A percentile compares a stretch with the other conserved stretches of the same genome.
These are phyloP conservation scores for Prinia subflava DNA, from an alignment of 2,113 vertebrate species.

Conservation along the genomic window DNA sequence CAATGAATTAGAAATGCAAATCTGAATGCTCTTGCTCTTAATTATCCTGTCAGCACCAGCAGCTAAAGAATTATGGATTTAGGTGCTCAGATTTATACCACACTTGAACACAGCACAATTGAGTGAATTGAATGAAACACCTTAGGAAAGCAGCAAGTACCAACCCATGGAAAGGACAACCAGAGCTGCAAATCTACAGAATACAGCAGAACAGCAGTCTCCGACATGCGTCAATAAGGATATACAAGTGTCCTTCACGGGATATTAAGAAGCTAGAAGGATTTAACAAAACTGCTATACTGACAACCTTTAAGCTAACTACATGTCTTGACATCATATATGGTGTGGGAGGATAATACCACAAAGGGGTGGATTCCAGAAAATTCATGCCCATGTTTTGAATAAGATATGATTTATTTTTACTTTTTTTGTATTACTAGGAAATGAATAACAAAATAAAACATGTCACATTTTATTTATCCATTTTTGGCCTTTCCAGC, in stretches of 20 bases:
- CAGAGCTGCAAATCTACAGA: neutral
- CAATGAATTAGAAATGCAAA: slow-evolving; percentile 14
- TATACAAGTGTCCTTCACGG: slow-evolving; percentile 11
- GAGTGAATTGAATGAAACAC: neutral
- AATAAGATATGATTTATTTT: slow-evolving; percentile 73
- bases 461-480: slow-evolving; percentile 77
- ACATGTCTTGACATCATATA: slow-evolving; percentile 22
- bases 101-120: neutral
- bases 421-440: slow-evolving; percentile 71
- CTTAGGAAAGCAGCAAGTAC: neutral
- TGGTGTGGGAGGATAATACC: slow-evolving; percentile 9
- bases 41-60: slow-evolving; percentile 28
- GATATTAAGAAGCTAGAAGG: slow-evolving; percentile 57
- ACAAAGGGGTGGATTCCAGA: slow-evolving; percentile 46
- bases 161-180: neutral
- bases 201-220: slow-evolving; percentile 29
- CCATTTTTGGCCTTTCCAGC: slow-evolving; percentile 65
- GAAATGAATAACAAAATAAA: slow-evolving; percentile 79
- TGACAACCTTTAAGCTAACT: slow-evolving; percentile 64
- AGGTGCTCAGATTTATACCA: neutral
- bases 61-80: slow-evolving; percentile 17
- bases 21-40: neutral
- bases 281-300: slow-evolving; percentile 50
- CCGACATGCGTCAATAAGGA: slow-evolving; percentile 40
- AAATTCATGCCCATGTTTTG: slow-evolving; percentile 55